Conservation (phyloP, 2,888 invertebrate species). For the Muschampia plurimacula region DNA sequence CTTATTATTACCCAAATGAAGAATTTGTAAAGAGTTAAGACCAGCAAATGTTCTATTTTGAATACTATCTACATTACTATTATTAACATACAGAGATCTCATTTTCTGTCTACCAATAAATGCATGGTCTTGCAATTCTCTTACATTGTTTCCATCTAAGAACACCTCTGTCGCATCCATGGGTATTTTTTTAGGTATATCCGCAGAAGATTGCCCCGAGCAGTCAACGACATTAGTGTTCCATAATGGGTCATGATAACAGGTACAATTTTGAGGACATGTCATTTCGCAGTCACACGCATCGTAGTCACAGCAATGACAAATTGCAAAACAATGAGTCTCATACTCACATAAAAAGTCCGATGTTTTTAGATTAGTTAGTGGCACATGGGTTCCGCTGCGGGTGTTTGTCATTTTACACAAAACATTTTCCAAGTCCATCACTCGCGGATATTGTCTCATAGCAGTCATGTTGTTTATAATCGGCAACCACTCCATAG, state of each 20-base stretch:
- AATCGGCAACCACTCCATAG: slow-evolving; percentile 97
- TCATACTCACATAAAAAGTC: slow-evolving; percentile 97
- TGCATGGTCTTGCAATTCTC: slow-evolving; percentile 87
- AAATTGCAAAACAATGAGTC: slow-evolving; percentile 96
- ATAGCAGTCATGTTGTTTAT: slow-evolving; percentile 94
- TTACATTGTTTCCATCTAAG: slow-evolving; percentile 95
- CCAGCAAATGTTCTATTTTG: slow-evolving; percentile 97
- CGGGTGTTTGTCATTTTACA: slow-evolving; percentile 94
- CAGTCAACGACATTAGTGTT: slow-evolving; percentile 97
- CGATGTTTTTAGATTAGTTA: slow-evolving; percentile 91
- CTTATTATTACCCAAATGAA: slow-evolving; percentile 95
- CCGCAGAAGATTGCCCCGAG: slow-evolving; percentile 90
- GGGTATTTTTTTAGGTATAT: slow-evolving; percentile 94
- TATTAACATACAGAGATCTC: slow-evolving; percentile 93
- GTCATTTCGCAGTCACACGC: slow-evolving; percentile 99
- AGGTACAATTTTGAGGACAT: slow-evolving; percentile 96
- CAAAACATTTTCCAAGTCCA: slow-evolving; percentile 95
- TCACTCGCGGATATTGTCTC: slow-evolving; percentile 94
- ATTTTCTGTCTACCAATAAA: slow-evolving; percentile 96
- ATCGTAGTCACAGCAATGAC: slow-evolving; percentile 98
- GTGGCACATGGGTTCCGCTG: slow-evolving; percentile 91
- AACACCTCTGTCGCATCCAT: slow-evolving; percentile 98
- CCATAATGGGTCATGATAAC: slow-evolving; percentile 98
- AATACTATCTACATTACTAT: slow-evolving; percentile 92
- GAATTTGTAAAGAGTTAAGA: slow-evolving; percentile 90